Base-by-base conservation (phyloP, 2,797 vertebrate species). In the Phyllotis vaccarum region DNA sequence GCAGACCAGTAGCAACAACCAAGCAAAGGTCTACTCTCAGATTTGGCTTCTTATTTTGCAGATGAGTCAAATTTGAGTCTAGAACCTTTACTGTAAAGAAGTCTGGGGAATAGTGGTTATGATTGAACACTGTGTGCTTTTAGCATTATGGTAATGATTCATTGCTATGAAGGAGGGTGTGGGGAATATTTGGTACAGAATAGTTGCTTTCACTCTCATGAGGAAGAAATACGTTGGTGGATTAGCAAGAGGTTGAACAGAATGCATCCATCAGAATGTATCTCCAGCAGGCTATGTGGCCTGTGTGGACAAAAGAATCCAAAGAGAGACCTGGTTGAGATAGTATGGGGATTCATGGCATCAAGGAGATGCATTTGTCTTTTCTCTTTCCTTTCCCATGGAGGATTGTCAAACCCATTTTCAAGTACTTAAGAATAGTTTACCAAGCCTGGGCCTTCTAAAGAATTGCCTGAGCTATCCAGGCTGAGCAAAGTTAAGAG, bases 81-180 rank as follows among this genome's bases (percentile, higher is more conserved):
- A 75, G 80, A 87, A n/a, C 11, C 40, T 37, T 79, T 74, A 72
- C 58, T 89, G 34, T 29, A 27, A 72, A 88, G 40, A 88, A 86
- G 6, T n/a, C 34, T 94, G 66, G 91, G 52, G 52, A 78, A 74
- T 76, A 60, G 5, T 40, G 27, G 29, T 68, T 66, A 7, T 60
- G 6, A 21, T 75, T 93, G 54, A 46, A 54, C n/a, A 74, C 27
- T 40, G 1, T 40, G 1, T 88, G 49, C 27, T 80, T 80, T 92
- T 58, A 52, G 34, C 19, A 49, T 46, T 40, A 29, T 81, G 14
- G 27, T 72, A 17, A 70, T 29, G 16, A 46, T 54, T 6, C 37
- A n/a, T 72, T 24, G n/a, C 17, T 66, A 3, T 37, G 46, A 93
- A 72, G n/a, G 85, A 56, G 14, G 16, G 52, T 66, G 37, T 27